Evolutionary conservation across 2,888 invertebrate genomes (phyloP), one percentile per base, ranked within the genome.

Genomic region (Himalopsyche anomala): DNA sequence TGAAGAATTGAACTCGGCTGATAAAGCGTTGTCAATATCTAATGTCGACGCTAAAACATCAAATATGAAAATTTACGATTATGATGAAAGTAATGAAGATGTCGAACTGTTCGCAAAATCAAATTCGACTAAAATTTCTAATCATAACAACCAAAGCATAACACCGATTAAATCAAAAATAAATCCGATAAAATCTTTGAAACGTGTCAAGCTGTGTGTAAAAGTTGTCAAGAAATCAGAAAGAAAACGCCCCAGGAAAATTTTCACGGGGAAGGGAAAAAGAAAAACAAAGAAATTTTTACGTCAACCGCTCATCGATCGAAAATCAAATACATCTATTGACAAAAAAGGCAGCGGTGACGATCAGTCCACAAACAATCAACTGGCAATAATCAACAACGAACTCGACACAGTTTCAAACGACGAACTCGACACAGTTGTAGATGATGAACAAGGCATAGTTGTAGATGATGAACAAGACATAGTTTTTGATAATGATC

Each of bases 11-110:
- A 81, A 81, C 5, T 12, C 69, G 8, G 74, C n/a, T 38, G 81
- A 54, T n/a, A n/a, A 80, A 51, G 15, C 4, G 12, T n/a, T 54
- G 28, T 36, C 45, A 17, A 82, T 69, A 15, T 56, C 51, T 42
- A 84, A 56, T 38, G 38, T 36, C 38, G 36, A 36, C 12, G 11
- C 6, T 36, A n/a, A 42, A 55, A 42, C 40, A 17, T 19, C 42
- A 12, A 69, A 12, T 69, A 11, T 38, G 9, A 82, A 84, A 82
- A 54, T 86, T 11, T 86, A 86, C 69, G 84, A 86, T 40, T 86
- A 86, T 56, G 81, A 84, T n/a, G 84, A 86, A 69, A 62, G 74
- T 40, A 40, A 54, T 28, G 62, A 45, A 82, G 81, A 62, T 5
- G 40, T 84, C 36, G 40, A 81, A 69, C 55, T 56, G n/a, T 84